A percentile compares a stretch with the other conserved stretches of the same genome.
Evolutionary conservation across 2,113 vertebrate species (phyloP).

Genomic region (Stigmatopora nigra): DNA sequence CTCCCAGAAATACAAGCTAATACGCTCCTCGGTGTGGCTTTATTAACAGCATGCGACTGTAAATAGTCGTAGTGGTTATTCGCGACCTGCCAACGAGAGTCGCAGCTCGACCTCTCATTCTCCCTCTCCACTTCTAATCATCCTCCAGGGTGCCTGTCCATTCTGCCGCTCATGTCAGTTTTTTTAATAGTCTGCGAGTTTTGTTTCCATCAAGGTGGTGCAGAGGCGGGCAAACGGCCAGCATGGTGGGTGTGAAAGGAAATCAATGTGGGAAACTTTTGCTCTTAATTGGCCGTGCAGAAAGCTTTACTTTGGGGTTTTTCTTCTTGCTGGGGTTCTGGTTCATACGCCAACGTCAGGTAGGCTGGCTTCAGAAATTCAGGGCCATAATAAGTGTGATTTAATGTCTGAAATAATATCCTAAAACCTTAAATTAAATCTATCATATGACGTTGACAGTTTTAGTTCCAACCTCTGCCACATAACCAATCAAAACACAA

Average conservation of each 20-base stretch:
- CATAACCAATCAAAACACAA: neutral
- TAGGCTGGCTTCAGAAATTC: neutral
- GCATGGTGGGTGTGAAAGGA: conserved; percentile 8
- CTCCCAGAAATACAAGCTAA: neutral
- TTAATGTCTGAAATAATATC: neutral
- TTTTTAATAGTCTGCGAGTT: conserved; percentile 25
- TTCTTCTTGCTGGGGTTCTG: conserved; percentile 25
- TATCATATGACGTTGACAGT: too few species aligned
- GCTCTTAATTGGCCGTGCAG: neutral
- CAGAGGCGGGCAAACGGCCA: neutral
- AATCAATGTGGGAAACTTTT: conserved; percentile 34
- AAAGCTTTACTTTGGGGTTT: conserved; percentile 11
- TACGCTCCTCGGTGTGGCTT: conserved; percentile 14
- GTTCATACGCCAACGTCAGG: neutral
- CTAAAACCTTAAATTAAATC: neutral
- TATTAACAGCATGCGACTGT: conserved; percentile 25
- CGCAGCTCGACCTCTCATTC: conserved; percentile 6
- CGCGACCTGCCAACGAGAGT: conserved; percentile 26
- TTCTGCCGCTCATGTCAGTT: conserved; percentile 16
- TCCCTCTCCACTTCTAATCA: neutral
- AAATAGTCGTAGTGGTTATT: conserved; percentile 23
- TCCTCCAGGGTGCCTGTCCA: neutral
- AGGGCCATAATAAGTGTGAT: neutral
- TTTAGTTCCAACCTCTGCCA: too few species aligned
- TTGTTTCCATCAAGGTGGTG: conserved; percentile 16